Percentiles rank a stretch among this genome's conserved stretches.
These are phyloP conservation scores for Rallus crepitans DNA, from an alignment of 2,797 vertebrate genomes.

Conservation along the genomic window DNA sequence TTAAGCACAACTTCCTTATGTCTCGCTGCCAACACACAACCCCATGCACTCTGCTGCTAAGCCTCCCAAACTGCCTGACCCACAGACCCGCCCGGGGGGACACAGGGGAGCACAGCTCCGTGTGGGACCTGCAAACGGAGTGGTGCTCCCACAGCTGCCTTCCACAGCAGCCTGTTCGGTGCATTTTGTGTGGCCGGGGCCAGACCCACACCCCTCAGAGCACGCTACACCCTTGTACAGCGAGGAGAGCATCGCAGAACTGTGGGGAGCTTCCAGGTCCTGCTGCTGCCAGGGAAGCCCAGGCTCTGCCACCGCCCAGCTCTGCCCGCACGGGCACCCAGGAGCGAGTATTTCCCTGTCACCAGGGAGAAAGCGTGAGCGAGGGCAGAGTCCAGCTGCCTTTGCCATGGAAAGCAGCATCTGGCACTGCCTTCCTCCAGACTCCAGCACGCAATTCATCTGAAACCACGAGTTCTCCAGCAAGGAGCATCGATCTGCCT, in stretches of 20 bases:
- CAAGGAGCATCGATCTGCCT: not conserved
- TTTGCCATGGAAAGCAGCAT: not conserved
- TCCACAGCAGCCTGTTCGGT: not conserved
- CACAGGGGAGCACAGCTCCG: accelerated
- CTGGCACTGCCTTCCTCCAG: accelerated
- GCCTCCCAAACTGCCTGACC: no score
- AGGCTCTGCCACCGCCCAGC: not conserved
- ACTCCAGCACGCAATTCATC: not conserved
- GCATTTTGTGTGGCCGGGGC: accelerated
- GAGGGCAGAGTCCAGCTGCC: constrained; percentile 13
- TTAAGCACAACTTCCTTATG: not conserved
- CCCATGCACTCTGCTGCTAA: not conserved
- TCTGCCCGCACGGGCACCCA: not conserved
- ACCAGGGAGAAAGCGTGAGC: not conserved
- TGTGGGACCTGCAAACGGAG: accelerated
- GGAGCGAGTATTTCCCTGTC: not conserved
- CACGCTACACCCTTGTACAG: no score
- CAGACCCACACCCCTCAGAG: not conserved
- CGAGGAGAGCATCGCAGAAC: accelerated
- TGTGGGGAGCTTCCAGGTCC: not conserved
- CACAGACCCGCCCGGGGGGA: not conserved
- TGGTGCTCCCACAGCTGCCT: not conserved
- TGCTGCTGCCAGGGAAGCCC: not conserved
- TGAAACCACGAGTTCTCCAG: not conserved
- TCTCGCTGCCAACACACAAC: not conserved